phyloP scores from a whole-genome alignment of 2,113 vertebrate species.

The Octodon degus region DNA sequence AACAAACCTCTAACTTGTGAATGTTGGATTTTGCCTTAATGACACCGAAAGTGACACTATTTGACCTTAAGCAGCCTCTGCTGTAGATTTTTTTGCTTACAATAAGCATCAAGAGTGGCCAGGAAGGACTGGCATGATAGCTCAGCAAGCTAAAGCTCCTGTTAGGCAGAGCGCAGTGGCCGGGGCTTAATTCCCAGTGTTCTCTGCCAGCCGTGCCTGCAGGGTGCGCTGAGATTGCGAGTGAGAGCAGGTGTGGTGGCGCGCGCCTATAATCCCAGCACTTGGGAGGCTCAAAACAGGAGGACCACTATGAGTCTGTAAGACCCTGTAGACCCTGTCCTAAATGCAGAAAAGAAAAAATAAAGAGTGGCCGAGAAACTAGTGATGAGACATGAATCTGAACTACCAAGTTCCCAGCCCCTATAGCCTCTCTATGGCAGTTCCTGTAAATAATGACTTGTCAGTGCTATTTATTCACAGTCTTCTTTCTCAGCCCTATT shows the following conservation, averaged over 20 bases:
- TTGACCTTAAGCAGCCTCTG: neutral
- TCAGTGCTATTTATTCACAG: conserved; percentile 51
- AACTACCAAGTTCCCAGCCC: neutral
- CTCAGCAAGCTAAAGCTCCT: no score
- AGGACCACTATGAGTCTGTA: no score
- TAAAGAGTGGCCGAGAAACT: neutral
- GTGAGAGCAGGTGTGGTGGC: no score
- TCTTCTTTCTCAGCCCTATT: conserved; percentile 56
- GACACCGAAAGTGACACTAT: neutral
- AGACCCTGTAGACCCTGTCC: no score
- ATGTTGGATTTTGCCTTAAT: neutral
- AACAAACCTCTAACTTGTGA: neutral
- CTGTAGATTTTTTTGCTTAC: neutral
- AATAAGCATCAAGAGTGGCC: neutral
- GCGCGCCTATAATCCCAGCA: no score
- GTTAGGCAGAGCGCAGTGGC: no score
- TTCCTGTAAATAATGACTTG: conserved; percentile 53
- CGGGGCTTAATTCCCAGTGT: no score
- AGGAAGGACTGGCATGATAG: neutral
- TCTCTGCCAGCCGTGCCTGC: no score
- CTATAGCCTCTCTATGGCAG: neutral
- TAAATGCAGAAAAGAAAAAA: no score
- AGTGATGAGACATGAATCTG: neutral
- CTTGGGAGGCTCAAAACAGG: no score
- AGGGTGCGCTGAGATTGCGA: no score